Base-by-base conservation (phyloP, 1,140 invertebrate species). In the Acromyrmex heyeri region DNA sequence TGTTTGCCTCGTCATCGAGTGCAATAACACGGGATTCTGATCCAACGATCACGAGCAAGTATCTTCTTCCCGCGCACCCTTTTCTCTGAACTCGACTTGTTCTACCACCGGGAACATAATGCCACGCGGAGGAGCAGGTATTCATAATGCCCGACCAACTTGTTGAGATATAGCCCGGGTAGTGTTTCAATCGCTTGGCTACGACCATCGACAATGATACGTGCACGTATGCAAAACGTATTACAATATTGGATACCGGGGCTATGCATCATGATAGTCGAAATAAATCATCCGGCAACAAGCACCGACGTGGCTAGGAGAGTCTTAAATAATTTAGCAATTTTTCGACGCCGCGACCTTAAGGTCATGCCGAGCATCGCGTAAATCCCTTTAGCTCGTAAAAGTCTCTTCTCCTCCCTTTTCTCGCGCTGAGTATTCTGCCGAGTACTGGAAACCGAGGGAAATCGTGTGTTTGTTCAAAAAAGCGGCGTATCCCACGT, bases 91-190 rank as follows among this genome's bases (percentile, higher is more conserved):
- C 81, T 87, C 87, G 77, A 55, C 79, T 83, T 75, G 79, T 83
- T 83, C 69, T 73, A 83, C 67, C 69, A 83, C 38, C 55, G 87
- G 81, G 90, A 92, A 92, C 91, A 93, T 93, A 94, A 93, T 93
- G 91, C 93, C 91, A 91, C 91, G 90, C 92, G 87, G 93, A 94
- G 87, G 93, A 94, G 91, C 93, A 91, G 93, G 92, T 93, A 94
- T 92, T 94, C 94, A 95, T 95, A 94, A 94, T 92, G 93, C 92
- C 91, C 87, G 88, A 87, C 92, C 92, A 91, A 92, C 92, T 93
- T 92, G 93, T 91, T 95, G 94, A 95, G 93, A 94, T 95, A 94
- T 95, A 93, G 94, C 94, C 93, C 92, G 92, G 93, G 91, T 95
- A 95, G 94, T 94, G 93, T 94, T 95, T 95, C 93, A 94, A 94